phyloP scores from a whole-genome alignment of 2,797 vertebrate species.

The Parambassis ranga region DNA sequence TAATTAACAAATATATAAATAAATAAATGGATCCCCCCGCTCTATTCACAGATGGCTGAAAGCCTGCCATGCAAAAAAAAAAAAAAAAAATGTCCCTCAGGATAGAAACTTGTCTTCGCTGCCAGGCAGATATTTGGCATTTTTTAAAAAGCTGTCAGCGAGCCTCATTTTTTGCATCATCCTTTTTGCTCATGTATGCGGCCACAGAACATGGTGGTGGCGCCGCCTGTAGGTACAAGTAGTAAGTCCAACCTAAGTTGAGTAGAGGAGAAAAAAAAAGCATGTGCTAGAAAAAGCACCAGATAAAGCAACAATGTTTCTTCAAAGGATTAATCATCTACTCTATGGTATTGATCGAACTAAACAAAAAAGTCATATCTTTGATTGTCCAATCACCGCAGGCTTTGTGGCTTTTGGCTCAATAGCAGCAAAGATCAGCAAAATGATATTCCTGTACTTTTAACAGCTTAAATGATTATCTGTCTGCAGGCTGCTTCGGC shows the following conservation, averaged over 20 bases:
- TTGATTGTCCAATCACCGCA: not conserved
- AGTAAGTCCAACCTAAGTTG: not conserved
- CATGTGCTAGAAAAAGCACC: not conserved
- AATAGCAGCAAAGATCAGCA: not conserved
- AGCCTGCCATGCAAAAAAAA: conserved; percentile 71
- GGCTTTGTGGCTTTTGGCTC: not conserved
- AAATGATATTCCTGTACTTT: conserved; percentile 11
- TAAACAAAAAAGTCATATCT: not conserved
- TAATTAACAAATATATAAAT: conserved; percentile 69
- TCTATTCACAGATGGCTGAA: conserved; percentile 72
- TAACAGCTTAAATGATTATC: conserved; percentile 28
- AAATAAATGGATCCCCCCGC: conserved; percentile 41
- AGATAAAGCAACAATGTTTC: too few species aligned
- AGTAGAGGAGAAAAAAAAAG: not conserved
- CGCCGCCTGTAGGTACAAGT: too few species aligned
- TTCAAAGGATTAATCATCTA: not conserved
- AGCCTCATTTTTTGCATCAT: conserved; percentile 59
- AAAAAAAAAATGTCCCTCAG: conserved; percentile 66
- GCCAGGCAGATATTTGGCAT: conserved; percentile 71
- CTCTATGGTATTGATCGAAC: not conserved
- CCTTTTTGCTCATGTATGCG: conserved; percentile 25
- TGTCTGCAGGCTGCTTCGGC: conserved; percentile 19
- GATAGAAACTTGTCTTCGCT: conserved; percentile 54
- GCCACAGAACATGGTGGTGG: conserved; percentile 25
- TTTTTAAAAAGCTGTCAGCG: conserved; percentile 55